Conservation (phyloP, 1,140 invertebrate species). For the Pentalonia nigronervosa region DNA sequence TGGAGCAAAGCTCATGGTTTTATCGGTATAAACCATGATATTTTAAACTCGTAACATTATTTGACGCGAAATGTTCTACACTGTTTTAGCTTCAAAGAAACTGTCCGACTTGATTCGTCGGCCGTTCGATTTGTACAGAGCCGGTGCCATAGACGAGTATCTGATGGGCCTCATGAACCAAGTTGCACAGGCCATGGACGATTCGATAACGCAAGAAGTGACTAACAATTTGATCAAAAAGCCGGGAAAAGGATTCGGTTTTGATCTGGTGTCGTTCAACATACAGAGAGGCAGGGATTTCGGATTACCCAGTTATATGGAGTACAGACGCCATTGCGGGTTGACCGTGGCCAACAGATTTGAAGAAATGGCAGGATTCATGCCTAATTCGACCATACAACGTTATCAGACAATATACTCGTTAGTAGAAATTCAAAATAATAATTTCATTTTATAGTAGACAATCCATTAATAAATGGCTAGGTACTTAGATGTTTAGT, state of each 20-base stretch:
- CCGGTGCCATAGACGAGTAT: constrained; percentile 89
- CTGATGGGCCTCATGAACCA: constrained; percentile 94
- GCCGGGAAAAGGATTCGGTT: constrained; percentile 81
- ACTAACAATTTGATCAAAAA: constrained; percentile 93
- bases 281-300: constrained; percentile 93
- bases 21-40: constrained; percentile 71
- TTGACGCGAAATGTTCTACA: constrained; percentile 38
- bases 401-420: constrained; percentile 79
- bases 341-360: constrained; percentile 81
- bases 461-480: background rate
- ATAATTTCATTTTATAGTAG: background rate
- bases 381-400: constrained; percentile 87
- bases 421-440: constrained; percentile 65
- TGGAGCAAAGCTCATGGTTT: constrained; percentile 95
- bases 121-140: constrained; percentile 89
- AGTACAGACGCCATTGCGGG: constrained; percentile 84
- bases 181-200: constrained; percentile 93
- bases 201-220: constrained; percentile 91
- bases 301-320: constrained; percentile 90
- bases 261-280: constrained; percentile 93
- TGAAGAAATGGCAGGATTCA: constrained; percentile 84
- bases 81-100: constrained; percentile 77
- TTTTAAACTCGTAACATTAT: background rate
- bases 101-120: constrained; percentile 87
- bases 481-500: background rate